Evolutionary conservation across 2,888 invertebrate species (phyloP).

Genomic region (Cantharis lateralis): DNA sequence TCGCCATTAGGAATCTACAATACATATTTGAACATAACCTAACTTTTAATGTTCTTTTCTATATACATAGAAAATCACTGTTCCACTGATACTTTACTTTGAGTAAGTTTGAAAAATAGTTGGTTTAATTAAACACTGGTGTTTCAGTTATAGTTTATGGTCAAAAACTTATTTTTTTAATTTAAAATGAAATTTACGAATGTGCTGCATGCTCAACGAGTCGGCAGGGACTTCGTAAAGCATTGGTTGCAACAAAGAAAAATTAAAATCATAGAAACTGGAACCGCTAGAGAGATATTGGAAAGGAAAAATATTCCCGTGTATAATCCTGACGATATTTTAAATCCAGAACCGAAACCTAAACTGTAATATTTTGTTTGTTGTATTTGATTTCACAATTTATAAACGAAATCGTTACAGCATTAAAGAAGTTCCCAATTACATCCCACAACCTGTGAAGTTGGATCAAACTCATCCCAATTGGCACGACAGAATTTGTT

Average conservation of each 20-base stretch:
- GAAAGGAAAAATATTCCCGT: slow-evolving; percentile 64
- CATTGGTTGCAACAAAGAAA: slow-evolving; percentile 75
- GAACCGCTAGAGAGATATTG: slow-evolving; percentile 60
- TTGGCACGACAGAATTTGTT: slow-evolving; percentile 66
- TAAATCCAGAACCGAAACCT: slow-evolving; percentile 54
- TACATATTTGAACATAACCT: neutral
- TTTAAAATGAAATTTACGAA: slow-evolving; percentile 68
- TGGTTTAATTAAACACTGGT: neutral
- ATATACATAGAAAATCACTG: too few species aligned
- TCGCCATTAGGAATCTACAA: neutral
- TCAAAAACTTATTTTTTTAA: neutral
- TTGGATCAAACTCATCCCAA: slow-evolving; percentile 66
- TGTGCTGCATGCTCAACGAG: slow-evolving; percentile 68
- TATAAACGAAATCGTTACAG: slow-evolving; percentile 39
- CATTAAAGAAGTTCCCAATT: slow-evolving; percentile 54
- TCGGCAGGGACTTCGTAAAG: slow-evolving; percentile 72
- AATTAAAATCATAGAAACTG: slow-evolving; percentile 61
- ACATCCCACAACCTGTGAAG: slow-evolving; percentile 53
- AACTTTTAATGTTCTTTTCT: too few species aligned
- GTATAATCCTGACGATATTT: slow-evolving; percentile 65
- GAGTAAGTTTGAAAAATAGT: too few species aligned
- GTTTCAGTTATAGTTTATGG: neutral
- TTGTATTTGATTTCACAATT: slow-evolving; percentile 7
- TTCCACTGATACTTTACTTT: neutral
- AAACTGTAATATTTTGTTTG: slow-evolving; percentile 36